Percentiles rank a stretch among this genome's conserved stretches.
phyloP scores from a whole-genome alignment of 1,140 invertebrate species.

The Gryllus bimaculatus region DNA sequence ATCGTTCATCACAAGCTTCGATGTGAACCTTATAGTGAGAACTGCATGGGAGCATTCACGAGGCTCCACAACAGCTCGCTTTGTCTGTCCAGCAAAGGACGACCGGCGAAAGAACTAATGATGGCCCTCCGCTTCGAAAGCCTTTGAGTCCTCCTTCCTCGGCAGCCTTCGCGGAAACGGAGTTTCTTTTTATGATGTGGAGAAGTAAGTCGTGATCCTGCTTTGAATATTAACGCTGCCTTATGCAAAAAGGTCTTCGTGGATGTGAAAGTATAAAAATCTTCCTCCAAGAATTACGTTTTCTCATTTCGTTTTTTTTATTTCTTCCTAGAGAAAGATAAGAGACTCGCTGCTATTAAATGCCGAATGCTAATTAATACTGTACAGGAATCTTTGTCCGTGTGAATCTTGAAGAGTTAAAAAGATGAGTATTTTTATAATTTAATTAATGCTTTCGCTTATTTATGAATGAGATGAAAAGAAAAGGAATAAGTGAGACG shows the following conservation, averaged over 20 bases:
- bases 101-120: too few relatives aligned
- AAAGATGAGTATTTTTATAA: background rate
- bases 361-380: background rate
- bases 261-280: conserved; percentile 2
- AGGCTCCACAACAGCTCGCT: too few relatives aligned
- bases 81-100: too few relatives aligned
- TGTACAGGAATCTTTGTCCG: background rate
- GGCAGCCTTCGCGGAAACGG: too few relatives aligned
- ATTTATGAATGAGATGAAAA: background rate
- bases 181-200: background rate
- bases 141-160: too few relatives aligned
- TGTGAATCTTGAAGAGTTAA: background rate
- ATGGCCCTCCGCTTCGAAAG: too few relatives aligned
- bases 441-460: background rate
- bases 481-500: background rate
- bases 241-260: background rate
- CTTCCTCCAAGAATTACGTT: background rate
- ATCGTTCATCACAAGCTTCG: too few relatives aligned
- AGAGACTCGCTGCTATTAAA: background rate
- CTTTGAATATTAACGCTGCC: background rate
- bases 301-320: background rate
- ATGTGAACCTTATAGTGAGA: too few relatives aligned
- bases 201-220: background rate
- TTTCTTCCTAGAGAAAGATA: background rate
- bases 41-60: too few relatives aligned